These are phyloP conservation scores for Phrynocephalus vlangalii DNA, from an alignment of 2,797 vertebrate species.

Conservation along the genomic window DNA sequence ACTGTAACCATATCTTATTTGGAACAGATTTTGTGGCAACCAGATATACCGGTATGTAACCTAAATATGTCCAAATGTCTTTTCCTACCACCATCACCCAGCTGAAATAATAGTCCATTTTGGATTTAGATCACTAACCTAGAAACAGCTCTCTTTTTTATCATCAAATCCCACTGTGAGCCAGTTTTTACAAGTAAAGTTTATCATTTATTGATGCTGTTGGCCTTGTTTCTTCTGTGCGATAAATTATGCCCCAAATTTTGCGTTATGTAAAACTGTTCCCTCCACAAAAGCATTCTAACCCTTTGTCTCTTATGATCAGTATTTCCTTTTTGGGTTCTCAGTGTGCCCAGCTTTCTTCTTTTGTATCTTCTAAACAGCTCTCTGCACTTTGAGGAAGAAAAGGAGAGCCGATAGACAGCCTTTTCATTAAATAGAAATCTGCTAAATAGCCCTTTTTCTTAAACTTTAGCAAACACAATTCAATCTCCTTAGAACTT, in stretches of 20 bases:
- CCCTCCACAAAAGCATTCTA: not conserved
- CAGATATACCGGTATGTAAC: not conserved
- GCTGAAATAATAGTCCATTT: not conserved
- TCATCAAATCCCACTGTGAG: not conserved
- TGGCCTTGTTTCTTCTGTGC: constrained; percentile 23
- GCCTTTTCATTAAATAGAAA: not conserved
- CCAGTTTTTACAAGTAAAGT: not conserved
- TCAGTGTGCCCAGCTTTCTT: not conserved
- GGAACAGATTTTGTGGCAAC: not conserved
- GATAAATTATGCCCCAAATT: constrained; percentile 4
- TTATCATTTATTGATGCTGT: not conserved
- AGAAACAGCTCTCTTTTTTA: constrained; percentile 22
- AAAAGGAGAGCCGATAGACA: not conserved
- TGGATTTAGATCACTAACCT: constrained; percentile 11
- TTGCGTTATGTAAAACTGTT: constrained; percentile 18
- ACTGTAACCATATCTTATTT: not conserved
- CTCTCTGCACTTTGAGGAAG: not conserved
- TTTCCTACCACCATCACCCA: not conserved
- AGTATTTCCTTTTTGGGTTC: not conserved
- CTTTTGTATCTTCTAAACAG: not conserved
- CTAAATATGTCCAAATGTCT: constrained; percentile 8
- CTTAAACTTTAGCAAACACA: not conserved
- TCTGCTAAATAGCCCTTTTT: not conserved
- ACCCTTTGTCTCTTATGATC: not conserved
- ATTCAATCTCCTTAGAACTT: not conserved